Conservation (phyloP, 2,888 invertebrate genomes). For the Calameuta pallipes region DNA sequence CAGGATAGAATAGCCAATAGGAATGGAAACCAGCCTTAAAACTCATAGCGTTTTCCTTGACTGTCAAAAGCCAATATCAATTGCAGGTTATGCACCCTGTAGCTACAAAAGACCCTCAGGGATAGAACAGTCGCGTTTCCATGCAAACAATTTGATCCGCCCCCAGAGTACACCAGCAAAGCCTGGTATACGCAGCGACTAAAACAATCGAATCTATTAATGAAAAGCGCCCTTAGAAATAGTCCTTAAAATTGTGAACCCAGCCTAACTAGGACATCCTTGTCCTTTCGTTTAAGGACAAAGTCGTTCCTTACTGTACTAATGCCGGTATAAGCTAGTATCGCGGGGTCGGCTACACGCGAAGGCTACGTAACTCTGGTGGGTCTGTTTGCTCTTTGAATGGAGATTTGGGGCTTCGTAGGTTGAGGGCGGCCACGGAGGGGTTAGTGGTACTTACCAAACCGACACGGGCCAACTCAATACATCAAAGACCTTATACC, state of each 20-base stretch:
- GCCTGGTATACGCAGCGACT: too few species aligned
- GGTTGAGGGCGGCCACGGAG: constrained; percentile 34
- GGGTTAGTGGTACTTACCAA: constrained; percentile 56
- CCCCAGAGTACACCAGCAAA: too few species aligned
- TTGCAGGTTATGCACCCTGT: constrained; percentile 11
- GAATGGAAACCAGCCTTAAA: constrained; percentile 51
- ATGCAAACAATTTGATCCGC: too few species aligned
- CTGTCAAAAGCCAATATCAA: constrained; percentile 30
- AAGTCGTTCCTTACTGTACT: background rate
- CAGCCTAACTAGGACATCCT: too few species aligned
- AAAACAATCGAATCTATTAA: too few species aligned
- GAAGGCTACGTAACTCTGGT: constrained; percentile 8
- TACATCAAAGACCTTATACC: constrained; percentile 63
- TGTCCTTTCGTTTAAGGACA: too few species aligned
- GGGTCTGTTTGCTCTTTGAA: constrained; percentile 42
- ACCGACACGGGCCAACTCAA: constrained; percentile 62
- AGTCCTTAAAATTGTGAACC: too few species aligned
- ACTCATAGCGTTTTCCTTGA: constrained; percentile 47
- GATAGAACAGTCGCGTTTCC: too few species aligned
- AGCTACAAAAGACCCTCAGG: too few species aligned
- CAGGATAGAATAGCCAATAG: constrained; percentile 61
- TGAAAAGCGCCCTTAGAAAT: too few species aligned
- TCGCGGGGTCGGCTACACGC: constrained; percentile 53
- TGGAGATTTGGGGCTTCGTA: constrained; percentile 36
- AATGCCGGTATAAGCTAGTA: constrained; percentile 47